Conservation (phyloP, 1,140 invertebrate genomes). For the Liolophura sinensis region DNA sequence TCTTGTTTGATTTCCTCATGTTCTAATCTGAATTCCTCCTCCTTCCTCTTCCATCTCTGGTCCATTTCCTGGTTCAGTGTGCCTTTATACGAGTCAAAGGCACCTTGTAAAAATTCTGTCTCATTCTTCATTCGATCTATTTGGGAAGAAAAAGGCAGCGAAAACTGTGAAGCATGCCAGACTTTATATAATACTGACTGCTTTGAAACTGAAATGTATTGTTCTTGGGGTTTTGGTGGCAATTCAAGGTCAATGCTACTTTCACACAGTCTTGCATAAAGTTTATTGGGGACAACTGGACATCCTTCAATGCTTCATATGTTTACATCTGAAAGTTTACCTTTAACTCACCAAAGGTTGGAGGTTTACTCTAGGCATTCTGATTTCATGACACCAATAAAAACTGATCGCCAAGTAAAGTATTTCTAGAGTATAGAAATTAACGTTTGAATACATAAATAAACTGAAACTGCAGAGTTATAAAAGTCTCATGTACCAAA, state of each 20-base stretch:
- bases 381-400: no score
- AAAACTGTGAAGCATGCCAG: background rate
- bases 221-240: background rate
- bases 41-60: constrained; percentile 41
- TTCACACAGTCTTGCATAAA: background rate
- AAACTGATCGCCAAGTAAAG: no score
- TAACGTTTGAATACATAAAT: no score
- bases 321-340: no score
- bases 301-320: no score
- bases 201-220: background rate
- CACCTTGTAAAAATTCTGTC: constrained; percentile 52
- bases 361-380: no score
- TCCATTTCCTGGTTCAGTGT: constrained; percentile 44
- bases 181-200: background rate
- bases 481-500: no score
- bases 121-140: constrained; percentile 46
- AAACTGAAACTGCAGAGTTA: no score
- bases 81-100: constrained; percentile 55
- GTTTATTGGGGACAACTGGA: no score
- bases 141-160: constrained; percentile 5
- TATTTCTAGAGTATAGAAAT: no score
- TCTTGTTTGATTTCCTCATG: constrained; percentile 33
- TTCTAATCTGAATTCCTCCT: constrained; percentile 35
- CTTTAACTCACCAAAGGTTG: no score
- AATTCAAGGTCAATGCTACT: background rate